Conservation (phyloP, 2,113 vertebrate species). For the Collichthys lucidus region DNA sequence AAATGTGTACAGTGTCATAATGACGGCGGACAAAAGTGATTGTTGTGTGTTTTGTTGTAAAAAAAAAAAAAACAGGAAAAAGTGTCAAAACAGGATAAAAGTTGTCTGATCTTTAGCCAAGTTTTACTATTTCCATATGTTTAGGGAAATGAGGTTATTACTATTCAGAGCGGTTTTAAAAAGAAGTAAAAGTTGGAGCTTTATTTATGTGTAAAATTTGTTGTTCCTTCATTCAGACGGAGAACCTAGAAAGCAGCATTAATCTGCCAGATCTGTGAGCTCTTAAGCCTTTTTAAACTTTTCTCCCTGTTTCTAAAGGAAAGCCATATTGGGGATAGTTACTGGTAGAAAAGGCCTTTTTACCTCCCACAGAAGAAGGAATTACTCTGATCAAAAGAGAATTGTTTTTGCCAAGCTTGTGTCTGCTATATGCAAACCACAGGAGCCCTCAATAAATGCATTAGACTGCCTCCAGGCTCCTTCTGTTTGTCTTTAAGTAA, state of each 20-base stretch:
- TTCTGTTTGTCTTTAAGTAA: conserved; percentile 85
- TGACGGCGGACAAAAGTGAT: neutral
- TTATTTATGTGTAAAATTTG: conserved; percentile 86
- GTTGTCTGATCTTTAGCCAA: conserved; percentile 43
- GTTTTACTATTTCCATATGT: conserved; percentile 64
- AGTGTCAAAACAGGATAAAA: neutral
- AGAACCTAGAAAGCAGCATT: neutral
- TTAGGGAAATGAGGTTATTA: conserved; percentile 86
- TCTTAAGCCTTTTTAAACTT: conserved; percentile 11
- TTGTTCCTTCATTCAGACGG: neutral
- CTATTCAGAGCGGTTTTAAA: conserved; percentile 76
- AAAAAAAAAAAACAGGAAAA: neutral
- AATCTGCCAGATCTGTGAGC: neutral
- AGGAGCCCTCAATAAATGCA: conserved; percentile 74
- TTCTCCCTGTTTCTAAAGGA: neutral
- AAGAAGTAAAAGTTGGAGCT: conserved; percentile 59
- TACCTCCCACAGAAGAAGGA: conserved; percentile 47
- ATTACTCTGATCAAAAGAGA: conserved; percentile 64
- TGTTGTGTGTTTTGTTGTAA: neutral
- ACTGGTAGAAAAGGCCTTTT: conserved; percentile 8
- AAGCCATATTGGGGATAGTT: conserved; percentile 33
- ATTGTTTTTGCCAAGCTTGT: conserved; percentile 67
- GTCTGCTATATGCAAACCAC: conserved; percentile 62
- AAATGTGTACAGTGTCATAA: neutral
- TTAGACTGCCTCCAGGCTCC: conserved; percentile 61